These are phyloP conservation scores for Ophioninae sp. DNA, from an alignment of 2,888 invertebrate species.

Conservation along the genomic window DNA sequence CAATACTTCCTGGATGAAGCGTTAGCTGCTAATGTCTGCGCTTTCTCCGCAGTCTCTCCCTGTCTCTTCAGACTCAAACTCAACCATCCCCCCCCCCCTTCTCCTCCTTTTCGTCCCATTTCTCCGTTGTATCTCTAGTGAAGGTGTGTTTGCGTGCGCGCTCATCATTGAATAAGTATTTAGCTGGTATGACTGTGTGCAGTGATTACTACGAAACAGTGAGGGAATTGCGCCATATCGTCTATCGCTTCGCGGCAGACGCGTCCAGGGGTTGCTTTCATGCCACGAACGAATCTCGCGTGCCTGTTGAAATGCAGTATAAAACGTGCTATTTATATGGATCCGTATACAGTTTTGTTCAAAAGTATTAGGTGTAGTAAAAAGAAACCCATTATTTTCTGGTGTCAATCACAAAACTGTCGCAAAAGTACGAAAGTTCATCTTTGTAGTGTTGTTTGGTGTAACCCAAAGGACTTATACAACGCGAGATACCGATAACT, in stretches of 20 bases:
- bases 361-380: no score
- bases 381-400: no score
- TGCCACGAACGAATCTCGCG: constrained; percentile 29
- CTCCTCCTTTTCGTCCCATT: neutral
- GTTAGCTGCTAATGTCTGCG: constrained; percentile 37
- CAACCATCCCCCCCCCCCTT: no score
- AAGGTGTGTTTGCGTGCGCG: neutral
- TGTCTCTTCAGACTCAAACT: neutral
- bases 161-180: neutral
- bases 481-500: no score
- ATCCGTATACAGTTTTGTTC: no score
- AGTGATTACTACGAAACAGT: constrained; percentile 31
- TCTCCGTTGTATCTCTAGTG: neutral
- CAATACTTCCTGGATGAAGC: constrained; percentile 53
- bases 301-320: constrained; percentile 33
- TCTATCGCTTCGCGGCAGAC: constrained; percentile 61
- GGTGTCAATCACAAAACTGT: no score
- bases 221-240: constrained; percentile 51
- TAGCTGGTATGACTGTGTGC: constrained; percentile 5
- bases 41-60: constrained; percentile 23
- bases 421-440: no score
- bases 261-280: constrained; percentile 53
- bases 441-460: no score
- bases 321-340: constrained; percentile 20
- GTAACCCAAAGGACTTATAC: no score